These are phyloP conservation scores for Philopedon plagiatum DNA, from an alignment of 2,888 invertebrate genomes.

Conservation along the genomic window DNA sequence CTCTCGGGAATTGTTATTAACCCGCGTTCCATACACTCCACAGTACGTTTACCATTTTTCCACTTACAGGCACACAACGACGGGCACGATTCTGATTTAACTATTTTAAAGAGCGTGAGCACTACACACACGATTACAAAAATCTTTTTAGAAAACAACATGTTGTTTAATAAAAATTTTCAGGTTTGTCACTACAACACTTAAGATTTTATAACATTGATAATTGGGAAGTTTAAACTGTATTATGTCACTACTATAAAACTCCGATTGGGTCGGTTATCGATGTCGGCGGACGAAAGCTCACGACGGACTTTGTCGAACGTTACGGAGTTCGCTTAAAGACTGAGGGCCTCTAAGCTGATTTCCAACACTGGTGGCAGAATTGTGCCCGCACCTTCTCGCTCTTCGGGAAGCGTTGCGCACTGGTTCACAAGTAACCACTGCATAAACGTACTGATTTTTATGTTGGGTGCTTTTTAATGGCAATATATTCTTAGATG, in stretches of 20 bases:
- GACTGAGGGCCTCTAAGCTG: conserved; percentile 64
- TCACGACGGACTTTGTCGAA: conserved; percentile 58
- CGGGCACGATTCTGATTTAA: conserved; percentile 78
- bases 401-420: conserved; percentile 64
- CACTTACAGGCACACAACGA: conserved; percentile 91
- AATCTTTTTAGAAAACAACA: conserved; percentile 5
- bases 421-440: conserved; percentile 68
- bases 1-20: conserved; percentile 88
- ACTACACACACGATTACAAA: conserved; percentile 16
- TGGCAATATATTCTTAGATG: conserved; percentile 29
- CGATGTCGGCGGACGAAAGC: conserved; percentile 67
- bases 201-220: conserved; percentile 2
- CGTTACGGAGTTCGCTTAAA: conserved; percentile 64
- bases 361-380: conserved; percentile 62
- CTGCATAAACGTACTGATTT: conserved; percentile 68
- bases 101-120: background rate
- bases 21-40: conserved; percentile 88
- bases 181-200: background rate
- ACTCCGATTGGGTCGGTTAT: conserved; percentile 18
- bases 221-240: background rate
- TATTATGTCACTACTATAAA: conserved; percentile 4
- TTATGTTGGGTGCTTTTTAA: conserved; percentile 54
- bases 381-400: conserved; percentile 71
- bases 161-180: background rate
- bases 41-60: conserved; percentile 94